Evolutionary conservation across 2,888 invertebrate genomes (phyloP), one percentile per base, ranked within the genome.

Genomic region (Nemotelus nigrinus): DNA sequence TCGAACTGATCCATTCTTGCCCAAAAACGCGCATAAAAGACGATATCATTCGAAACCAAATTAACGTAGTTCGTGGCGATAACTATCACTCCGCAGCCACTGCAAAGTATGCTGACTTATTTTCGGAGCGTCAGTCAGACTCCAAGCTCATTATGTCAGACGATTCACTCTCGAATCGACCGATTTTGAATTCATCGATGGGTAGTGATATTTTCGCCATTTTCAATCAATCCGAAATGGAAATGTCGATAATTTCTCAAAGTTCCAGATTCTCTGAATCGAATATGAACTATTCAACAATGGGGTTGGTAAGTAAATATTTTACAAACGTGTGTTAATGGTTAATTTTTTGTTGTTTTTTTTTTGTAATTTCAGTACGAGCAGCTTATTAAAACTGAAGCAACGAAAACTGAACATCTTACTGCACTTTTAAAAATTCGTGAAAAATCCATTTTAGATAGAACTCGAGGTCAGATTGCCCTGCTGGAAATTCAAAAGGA

Each of bases 401-500:
- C 91, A 81, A 87, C 89, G 25, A 88, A 92, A 83, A 89, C 91
- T 2, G 90, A 92, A 81, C 91, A 93, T 85, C 88, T 93, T 82
- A 89, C 90, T 80, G 89, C 91, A 64, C 85, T 93, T 60, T 88
- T 93, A 65, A 91, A 91, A 84, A 89, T 92, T 76, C 88, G 92
- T 5, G 92, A 93, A 83, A 91, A 91, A 82, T 90, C 91, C 0
- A 84, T 93, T 76, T 88, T 91, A 57, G 92, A 93, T 85, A 89
- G 92, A 80, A 91, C 92, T 1, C 91, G 90, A 84, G 89, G 90
- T 1, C 91, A 92, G 85, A 85, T 92, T 80, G 89, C 90, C 1
- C 90, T 89, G 89, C 84, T 93, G 39, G 92, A 93, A 84, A 90
- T 92, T 68, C 91, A 93, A 82, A 92, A 91, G 83, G 90, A 88